These are phyloP conservation scores for Vannuccia rotundouncinata DNA, from an alignment of 2,888 invertebrate species.

Conservation along the genomic window DNA sequence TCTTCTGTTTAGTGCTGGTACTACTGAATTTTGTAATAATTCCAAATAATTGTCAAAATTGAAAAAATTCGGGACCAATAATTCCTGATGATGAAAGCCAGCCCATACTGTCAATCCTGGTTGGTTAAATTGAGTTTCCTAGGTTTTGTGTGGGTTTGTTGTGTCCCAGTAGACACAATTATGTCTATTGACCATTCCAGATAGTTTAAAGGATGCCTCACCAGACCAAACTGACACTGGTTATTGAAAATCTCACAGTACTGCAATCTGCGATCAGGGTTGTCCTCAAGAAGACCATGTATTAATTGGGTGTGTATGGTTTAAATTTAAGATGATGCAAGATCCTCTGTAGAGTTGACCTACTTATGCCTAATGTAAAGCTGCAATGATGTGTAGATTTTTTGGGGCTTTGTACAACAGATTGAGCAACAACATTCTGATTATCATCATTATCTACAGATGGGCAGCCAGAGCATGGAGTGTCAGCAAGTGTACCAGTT, in stretches of 20 bases:
- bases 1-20: slow-evolving; percentile 13
- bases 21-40: not conserved
- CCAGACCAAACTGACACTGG: slow-evolving; percentile 13
- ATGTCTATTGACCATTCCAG: slow-evolving; percentile 9
- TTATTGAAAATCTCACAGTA: slow-evolving; percentile 27
- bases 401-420: slow-evolving; percentile 28
- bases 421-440: slow-evolving; percentile 27
- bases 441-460: slow-evolving; percentile 7
- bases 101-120: slow-evolving; percentile 21
- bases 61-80: slow-evolving; percentile 1
- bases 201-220: slow-evolving; percentile 24
- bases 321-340: slow-evolving; percentile 7
- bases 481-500: slow-evolving; percentile 27
- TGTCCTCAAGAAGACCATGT: slow-evolving; percentile 14
- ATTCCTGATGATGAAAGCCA: slow-evolving; percentile 21
- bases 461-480: slow-evolving; percentile 22
- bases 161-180: slow-evolving; percentile 29
- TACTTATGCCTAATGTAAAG: not conserved
- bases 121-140: not conserved
- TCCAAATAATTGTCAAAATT: slow-evolving; percentile 11
- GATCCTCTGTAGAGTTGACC: slow-evolving; percentile 14
- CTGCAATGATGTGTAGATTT: slow-evolving; percentile 27
- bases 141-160: slow-evolving; percentile 12
- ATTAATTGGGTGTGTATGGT: slow-evolving; percentile 24
- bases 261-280: slow-evolving; percentile 20